Base-by-base conservation (phyloP, 1,140 invertebrate genomes). In the Drosophila carrolli region DNA sequence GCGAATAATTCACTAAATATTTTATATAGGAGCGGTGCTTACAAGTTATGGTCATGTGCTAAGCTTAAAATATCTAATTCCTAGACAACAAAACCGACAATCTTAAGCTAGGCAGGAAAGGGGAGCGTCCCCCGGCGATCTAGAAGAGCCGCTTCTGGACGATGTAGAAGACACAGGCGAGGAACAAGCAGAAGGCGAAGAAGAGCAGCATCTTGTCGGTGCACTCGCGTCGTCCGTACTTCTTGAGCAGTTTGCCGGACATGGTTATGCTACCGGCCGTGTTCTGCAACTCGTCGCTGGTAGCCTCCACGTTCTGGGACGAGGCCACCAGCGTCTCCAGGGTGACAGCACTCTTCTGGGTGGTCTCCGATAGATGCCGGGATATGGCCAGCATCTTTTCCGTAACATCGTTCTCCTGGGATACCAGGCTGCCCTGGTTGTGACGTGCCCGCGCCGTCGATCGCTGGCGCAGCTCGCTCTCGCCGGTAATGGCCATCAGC, bases 141-240 rank as follows among this genome's bases (percentile, higher is more conserved):
- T 94, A 97, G 93, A 98, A 97, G 29, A 98, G 86, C 83, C 98
- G 94, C 93, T 98, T 98, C 86, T 98, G 97, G 44, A 98, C 93
- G 84, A 99, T 97, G 89, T 98, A 99, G 70, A 98, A 94, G 41
- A 98, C 97, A 88, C 97, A 98, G 8, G 96, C 96, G 65, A 98
- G 94, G 92, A 99, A 99, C 93, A 99, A 98, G 2, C 95, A 94
- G 90, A 99, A 96, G 48, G 97, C 97, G 84, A 99, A 95, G 66
- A 97, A 95, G 70, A 99, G 95, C 1, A 99, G 93, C 47, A 98
- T 94, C 94, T 98, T 99, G 91, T 99, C 98, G 0, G 98, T 99
- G 56, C 98, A 96, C 93, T 99, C 98, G 32, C 98, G 93, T 74
- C 98, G 93, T 3, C 97, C 97, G 93, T 99, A 99, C 94, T 99